Percentiles rank a stretch among this genome's conserved stretches.
Conservation (phyloP, 1,140 invertebrate genomes). For the Anoplolepis gracilipes region DNA sequence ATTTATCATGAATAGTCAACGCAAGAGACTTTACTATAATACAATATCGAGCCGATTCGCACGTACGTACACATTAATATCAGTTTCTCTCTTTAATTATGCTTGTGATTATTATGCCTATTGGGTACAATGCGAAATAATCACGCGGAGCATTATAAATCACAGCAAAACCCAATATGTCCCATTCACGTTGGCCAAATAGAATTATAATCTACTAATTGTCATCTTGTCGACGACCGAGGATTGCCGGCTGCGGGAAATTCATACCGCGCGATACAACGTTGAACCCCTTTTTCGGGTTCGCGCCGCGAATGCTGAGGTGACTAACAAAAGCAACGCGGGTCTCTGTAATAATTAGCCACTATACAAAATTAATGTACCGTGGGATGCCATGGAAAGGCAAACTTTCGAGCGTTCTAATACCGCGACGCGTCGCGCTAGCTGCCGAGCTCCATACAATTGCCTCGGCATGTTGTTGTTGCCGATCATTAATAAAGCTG, state of each 20-base stretch:
- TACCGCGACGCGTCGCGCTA: constrained; percentile 48
- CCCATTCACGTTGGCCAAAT: constrained; percentile 25
- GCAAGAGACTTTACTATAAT: not conserved
- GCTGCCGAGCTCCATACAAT: constrained; percentile 25
- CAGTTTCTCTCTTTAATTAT: constrained; percentile 43
- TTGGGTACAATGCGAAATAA: not conserved
- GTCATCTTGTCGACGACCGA: constrained; percentile 25
- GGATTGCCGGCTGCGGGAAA: not conserved
- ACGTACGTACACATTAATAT: constrained; percentile 20
- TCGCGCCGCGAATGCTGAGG: constrained; percentile 51
- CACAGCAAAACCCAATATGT: constrained; percentile 29
- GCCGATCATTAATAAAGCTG: constrained; percentile 72
- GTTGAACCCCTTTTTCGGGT: constrained; percentile 54
- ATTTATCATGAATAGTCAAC: no score
- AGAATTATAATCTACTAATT: constrained; percentile 38
- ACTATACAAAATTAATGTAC: constrained; percentile 74
- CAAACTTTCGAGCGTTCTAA: constrained; percentile 67
- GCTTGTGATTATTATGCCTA: not conserved
- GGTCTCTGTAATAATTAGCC: constrained; percentile 70
- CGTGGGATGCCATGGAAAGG: constrained; percentile 67
- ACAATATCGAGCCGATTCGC: not conserved
- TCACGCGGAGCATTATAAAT: constrained; percentile 14
- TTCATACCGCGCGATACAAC: constrained; percentile 35
- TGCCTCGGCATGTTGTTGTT: constrained; percentile 53
- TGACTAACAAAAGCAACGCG: constrained; percentile 68